Percentiles rank a stretch among this genome's conserved stretches.
These are phyloP conservation scores for Alviniconcha marisindica DNA, from an alignment of 1,140 invertebrate genomes.

Conservation along the genomic window DNA sequence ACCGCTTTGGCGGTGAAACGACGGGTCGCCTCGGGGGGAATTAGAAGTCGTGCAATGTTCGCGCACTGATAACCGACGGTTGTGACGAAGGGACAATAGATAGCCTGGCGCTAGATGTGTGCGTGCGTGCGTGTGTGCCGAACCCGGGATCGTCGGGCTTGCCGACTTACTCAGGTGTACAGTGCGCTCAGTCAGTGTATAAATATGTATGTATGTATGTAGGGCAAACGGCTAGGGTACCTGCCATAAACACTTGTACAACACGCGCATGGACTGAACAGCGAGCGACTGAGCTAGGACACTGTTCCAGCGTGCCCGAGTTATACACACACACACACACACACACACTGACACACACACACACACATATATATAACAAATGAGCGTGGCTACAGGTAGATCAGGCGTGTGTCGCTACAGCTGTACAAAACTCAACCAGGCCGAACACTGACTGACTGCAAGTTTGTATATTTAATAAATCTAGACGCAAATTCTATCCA, in stretches of 20 bases:
- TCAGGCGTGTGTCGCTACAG: no score
- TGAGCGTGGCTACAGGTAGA: no score
- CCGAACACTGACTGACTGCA: no score
- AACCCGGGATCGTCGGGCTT: no score
- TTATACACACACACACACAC: not conserved
- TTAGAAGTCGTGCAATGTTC: not conserved
- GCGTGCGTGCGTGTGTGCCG: not conserved
- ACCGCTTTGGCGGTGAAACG: no score
- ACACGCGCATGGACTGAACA: slow-evolving; percentile 11
- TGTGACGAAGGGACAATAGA: slow-evolving; percentile 7
- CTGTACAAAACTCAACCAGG: no score
- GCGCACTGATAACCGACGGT: slow-evolving; percentile 18
- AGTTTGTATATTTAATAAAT: no score
- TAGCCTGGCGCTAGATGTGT: not conserved
- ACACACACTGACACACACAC: not conserved
- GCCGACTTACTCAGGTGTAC: no score
- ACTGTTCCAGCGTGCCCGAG: no score
- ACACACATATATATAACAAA: not conserved
- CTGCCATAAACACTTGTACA: not conserved
- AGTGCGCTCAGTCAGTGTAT: no score
- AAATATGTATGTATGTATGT: no score
- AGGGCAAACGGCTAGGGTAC: slow-evolving; percentile 1
- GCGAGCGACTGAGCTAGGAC: not conserved
- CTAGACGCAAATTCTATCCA: no score
- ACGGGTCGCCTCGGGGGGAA: not conserved